Conservation (phyloP, 2,797 vertebrate genomes). For the Siniperca obscura region DNA sequence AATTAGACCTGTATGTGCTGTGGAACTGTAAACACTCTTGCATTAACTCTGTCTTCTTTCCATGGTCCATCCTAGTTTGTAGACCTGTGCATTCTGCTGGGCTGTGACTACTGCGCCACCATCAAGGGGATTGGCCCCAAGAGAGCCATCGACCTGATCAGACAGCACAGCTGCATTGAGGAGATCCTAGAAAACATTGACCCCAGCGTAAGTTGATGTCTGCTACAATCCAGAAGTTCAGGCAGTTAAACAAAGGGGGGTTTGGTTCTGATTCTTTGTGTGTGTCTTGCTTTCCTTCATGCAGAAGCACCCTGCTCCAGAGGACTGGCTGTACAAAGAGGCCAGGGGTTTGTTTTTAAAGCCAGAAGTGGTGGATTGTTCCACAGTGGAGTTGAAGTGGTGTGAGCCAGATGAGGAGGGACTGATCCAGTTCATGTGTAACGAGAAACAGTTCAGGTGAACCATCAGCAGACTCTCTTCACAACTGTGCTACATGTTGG, state of each 20-base stretch:
- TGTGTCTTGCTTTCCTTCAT: conserved; percentile 8
- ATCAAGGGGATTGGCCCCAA: conserved; percentile 98
- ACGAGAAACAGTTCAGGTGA: conserved; percentile 94
- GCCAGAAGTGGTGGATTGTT: conserved; percentile 91
- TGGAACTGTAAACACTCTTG: not conserved
- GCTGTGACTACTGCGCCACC: conserved; percentile 97
- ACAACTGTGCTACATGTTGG: not conserved
- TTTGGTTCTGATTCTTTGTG: not conserved
- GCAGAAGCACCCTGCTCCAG: conserved; percentile 91
- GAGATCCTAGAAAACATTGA: conserved; percentile 93
- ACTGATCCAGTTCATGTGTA: conserved; percentile 92
- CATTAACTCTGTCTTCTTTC: not conserved
- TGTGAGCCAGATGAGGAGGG: conserved; percentile 90
- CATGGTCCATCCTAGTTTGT: conserved; percentile 86
- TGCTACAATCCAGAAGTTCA: not conserved
- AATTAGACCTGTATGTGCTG: not conserved
- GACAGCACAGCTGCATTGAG: conserved; percentile 93
- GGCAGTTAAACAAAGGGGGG: accelerated
- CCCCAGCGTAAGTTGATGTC: conserved; percentile 75
- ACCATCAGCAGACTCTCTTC: not conserved
- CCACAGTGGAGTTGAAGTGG: conserved; percentile 91
- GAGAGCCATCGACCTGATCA: conserved; percentile 95
- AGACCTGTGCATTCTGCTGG: conserved; percentile 96
- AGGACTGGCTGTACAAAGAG: conserved; percentile 95
- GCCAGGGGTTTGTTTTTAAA: conserved; percentile 92